Evolutionary conservation across 2,113 vertebrate genomes (phyloP).

Genomic region (Sturnus vulgaris): DNA sequence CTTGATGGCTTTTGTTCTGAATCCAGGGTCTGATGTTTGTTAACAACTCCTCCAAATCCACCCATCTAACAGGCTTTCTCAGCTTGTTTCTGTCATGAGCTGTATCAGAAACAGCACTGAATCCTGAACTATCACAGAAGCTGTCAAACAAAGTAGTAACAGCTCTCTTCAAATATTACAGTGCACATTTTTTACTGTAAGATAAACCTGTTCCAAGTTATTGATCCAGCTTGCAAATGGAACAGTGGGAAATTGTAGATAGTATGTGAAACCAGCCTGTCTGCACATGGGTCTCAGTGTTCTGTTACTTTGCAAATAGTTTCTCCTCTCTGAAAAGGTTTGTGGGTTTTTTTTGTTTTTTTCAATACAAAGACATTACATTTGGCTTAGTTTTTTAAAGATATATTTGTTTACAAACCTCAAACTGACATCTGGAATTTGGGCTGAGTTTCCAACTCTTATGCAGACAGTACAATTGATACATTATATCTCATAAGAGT

Average conservation of each 20-base stretch:
- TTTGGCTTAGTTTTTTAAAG: background rate
- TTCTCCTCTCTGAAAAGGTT: background rate
- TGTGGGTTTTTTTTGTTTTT: background rate
- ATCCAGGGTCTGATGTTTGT: background rate
- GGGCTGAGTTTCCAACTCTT: background rate
- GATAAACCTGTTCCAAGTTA: background rate
- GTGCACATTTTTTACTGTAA: background rate
- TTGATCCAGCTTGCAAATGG: background rate
- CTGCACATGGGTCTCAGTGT: background rate
- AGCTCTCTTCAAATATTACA: background rate
- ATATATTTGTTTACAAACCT: background rate
- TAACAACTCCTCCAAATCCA: background rate
- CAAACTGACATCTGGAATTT: background rate
- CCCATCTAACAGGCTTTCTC: background rate
- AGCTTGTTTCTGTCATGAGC: background rate
- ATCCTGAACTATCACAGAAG: background rate
- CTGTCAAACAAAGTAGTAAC: background rate
- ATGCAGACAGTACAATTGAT: background rate
- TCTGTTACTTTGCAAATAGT: background rate
- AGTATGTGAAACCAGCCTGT: background rate
- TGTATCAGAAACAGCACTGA: background rate
- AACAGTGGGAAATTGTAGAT: too few relatives aligned
- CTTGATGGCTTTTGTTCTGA: background rate
- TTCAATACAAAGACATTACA: background rate
- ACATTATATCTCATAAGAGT: background rate